A percentile compares a stretch with the other conserved stretches of the same genome.
phyloP scores from a whole-genome alignment of 2,113 vertebrate species.

The Halcyon senegalensis region DNA sequence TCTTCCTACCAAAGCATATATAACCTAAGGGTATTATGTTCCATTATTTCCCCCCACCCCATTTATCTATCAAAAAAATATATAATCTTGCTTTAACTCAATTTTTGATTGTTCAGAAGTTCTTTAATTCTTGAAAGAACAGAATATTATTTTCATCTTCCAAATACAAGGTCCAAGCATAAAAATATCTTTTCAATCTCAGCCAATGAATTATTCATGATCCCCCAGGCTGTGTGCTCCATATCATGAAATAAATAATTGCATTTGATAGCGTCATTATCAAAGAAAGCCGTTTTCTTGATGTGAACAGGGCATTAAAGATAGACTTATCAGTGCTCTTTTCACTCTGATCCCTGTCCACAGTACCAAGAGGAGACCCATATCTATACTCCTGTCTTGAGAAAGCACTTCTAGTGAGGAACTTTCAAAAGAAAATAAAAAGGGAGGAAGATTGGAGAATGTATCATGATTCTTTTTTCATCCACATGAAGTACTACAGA shows the following conservation, averaged over 20 bases:
- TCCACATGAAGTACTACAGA: not conserved
- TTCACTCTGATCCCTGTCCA: conserved; percentile 10
- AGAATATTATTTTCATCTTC: conserved; percentile 36
- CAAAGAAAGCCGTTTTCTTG: conserved; percentile 44
- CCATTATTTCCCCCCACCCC: not conserved
- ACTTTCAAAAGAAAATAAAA: not conserved
- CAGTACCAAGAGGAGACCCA: not conserved
- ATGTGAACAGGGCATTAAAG: conserved; percentile 35
- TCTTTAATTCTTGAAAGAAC: conserved; percentile 36
- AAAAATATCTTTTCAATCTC: conserved; percentile 65
- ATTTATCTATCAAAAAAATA: not conserved
- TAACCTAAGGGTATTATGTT: not conserved
- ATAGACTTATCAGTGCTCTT: not conserved
- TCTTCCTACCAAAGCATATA: not conserved
- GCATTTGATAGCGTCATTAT: conserved; percentile 60
- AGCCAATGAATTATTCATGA: conserved; percentile 53
- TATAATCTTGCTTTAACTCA: conserved; percentile 9
- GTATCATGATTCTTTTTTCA: not conserved
- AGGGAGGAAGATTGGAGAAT: not conserved
- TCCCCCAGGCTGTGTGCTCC: not conserved
- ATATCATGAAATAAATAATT: conserved; percentile 67
- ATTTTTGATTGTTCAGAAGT: not conserved
- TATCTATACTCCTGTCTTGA: not conserved
- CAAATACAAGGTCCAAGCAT: not conserved
- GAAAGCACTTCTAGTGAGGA: not conserved